A percentile compares a stretch with the other conserved stretches of the same genome.
These are phyloP conservation scores for Oxyteleia sp. DNA, from an alignment of 2,888 invertebrate species.

Conservation along the genomic window DNA sequence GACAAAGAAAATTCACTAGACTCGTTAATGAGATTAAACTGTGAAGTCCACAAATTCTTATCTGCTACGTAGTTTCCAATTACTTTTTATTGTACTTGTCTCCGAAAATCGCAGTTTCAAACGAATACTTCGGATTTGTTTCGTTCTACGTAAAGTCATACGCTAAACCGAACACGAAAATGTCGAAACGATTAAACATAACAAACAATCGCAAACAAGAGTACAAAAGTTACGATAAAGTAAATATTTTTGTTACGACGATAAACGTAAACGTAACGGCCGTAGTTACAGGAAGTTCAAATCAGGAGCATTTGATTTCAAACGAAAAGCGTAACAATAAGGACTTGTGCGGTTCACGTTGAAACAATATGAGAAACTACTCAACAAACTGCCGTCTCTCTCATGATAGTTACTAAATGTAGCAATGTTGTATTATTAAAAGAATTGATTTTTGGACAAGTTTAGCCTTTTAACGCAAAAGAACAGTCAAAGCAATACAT, in stretches of 20 bases:
- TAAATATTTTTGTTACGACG: slow-evolving; percentile 22
- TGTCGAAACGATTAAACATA: slow-evolving; percentile 7
- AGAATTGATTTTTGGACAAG: slow-evolving; percentile 12
- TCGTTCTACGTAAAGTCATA: slow-evolving; percentile 10
- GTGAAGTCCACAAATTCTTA: slow-evolving; percentile 59
- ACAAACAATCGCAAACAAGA: slow-evolving; percentile 24
- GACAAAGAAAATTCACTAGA: slow-evolving; percentile 44
- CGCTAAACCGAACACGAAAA: slow-evolving; percentile 3
- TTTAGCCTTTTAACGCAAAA: slow-evolving; percentile 12
- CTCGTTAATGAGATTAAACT: slow-evolving; percentile 55
- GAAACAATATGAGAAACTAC: slow-evolving; percentile 30
- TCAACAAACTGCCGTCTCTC: slow-evolving; percentile 53
- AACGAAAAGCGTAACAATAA: slow-evolving; percentile 39
- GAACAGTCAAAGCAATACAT: slow-evolving; percentile 1
- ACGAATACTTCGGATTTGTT: slow-evolving; percentile 11
- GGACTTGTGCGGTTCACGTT: slow-evolving; percentile 36
- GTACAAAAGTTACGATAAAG: slow-evolving; percentile 26
- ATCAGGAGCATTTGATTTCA: slow-evolving; percentile 9
- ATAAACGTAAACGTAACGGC: background rate
- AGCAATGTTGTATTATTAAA: slow-evolving; percentile 9
- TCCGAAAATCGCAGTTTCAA: background rate
- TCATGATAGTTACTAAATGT: slow-evolving; percentile 47
- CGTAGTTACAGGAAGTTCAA: slow-evolving; percentile 4
- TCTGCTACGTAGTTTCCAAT: slow-evolving; percentile 31
- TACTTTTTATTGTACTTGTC: slow-evolving; percentile 18